These are phyloP conservation scores for Aptenodytes forsteri DNA, from an alignment of 2,113 vertebrate genomes.

Conservation along the genomic window DNA sequence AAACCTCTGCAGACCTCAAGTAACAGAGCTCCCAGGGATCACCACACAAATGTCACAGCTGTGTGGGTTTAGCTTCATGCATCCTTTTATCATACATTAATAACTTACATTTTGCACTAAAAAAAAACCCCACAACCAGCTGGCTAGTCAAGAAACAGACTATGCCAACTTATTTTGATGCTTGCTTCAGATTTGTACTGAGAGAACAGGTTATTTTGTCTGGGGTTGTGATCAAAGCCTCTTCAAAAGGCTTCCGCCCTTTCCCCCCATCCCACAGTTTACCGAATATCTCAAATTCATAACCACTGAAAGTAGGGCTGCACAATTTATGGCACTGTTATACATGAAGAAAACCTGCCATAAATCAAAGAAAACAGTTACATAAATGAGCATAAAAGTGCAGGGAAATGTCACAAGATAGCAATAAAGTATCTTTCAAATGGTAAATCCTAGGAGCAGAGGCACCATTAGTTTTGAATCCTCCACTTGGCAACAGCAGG, in stretches of 20 bases:
- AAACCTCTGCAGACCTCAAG: background rate
- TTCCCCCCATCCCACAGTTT: background rate
- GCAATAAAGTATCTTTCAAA: constrained; percentile 35
- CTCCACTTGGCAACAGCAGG: background rate
- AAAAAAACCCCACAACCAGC: background rate
- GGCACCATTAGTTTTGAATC: background rate
- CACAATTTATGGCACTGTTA: constrained; percentile 32
- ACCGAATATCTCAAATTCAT: background rate
- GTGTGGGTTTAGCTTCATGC: background rate
- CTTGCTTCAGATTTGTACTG: background rate
- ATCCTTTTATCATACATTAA: background rate
- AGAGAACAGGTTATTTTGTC: background rate
- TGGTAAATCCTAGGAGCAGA: constrained; percentile 21
- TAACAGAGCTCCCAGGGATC: background rate
- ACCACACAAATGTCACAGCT: background rate
- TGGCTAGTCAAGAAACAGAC: background rate
- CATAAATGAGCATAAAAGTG: constrained; percentile 44
- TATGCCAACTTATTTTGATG: background rate
- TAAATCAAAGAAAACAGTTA: constrained; percentile 53
- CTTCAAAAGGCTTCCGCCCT: background rate
- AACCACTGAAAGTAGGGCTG: background rate
- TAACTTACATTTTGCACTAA: background rate
- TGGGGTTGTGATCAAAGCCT: background rate
- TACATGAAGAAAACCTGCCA: constrained; percentile 1
- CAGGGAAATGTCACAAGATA: constrained; percentile 38